These are phyloP conservation scores for Cephus sareptanus DNA, from an alignment of 2,888 invertebrate genomes.

Conservation along the genomic window DNA sequence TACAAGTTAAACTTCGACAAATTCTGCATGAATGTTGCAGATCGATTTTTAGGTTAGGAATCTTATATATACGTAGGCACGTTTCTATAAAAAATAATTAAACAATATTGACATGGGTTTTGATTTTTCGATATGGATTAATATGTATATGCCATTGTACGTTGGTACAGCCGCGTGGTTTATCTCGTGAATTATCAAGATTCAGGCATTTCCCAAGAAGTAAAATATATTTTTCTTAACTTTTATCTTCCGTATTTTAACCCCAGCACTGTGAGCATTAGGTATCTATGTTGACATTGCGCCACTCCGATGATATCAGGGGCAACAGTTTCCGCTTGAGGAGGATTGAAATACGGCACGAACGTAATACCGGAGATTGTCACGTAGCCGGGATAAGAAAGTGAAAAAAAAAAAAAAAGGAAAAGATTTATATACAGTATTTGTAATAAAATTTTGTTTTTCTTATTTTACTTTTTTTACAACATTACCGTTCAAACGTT, in stretches of 20 bases:
- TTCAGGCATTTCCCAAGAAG: background rate
- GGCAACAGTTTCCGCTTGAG: background rate
- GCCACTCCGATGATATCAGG: background rate
- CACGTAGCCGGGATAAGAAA: too few species aligned
- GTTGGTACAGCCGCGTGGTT: background rate
- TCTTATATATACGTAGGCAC: background rate
- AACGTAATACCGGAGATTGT: background rate
- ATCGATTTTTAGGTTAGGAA: background rate
- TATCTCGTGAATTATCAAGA: background rate
- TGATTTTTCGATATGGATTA: background rate
- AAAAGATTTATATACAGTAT: background rate
- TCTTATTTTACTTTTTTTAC: background rate
- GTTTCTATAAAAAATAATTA: background rate
- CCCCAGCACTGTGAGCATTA: background rate
- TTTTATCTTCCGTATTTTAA: background rate
- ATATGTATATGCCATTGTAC: background rate
- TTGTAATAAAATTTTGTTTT: background rate
- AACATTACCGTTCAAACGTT: background rate
- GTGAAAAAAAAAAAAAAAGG: background rate
- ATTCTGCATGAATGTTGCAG: background rate
- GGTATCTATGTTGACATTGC: background rate
- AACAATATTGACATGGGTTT: background rate
- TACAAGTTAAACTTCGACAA: background rate
- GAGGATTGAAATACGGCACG: background rate
- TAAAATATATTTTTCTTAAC: background rate